Evolutionary conservation across 2,888 invertebrate species (phyloP).

Genomic region (Trilocha varians): DNA sequence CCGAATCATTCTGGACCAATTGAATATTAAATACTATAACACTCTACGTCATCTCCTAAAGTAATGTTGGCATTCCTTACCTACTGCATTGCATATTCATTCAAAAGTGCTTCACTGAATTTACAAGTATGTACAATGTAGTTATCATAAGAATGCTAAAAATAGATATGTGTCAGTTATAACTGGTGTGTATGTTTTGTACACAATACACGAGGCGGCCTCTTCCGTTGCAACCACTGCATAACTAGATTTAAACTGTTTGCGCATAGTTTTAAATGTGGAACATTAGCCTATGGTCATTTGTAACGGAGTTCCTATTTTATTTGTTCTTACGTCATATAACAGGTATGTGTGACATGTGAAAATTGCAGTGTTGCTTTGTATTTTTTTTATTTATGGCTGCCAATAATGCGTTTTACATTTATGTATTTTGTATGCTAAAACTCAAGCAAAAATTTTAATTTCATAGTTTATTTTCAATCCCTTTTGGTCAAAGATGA

Average conservation of each 20-base stretch:
- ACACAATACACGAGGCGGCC: conserved; percentile 51
- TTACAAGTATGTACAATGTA: not conserved
- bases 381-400: too few relatives aligned
- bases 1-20: conserved; percentile 15
- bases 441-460: too few relatives aligned
- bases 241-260: conserved; percentile 2
- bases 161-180: conserved; percentile 20
- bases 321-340: too few relatives aligned
- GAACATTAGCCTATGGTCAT: not conserved
- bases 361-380: too few relatives aligned
- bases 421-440: too few relatives aligned
- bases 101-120: conserved; percentile 4
- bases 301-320: too few relatives aligned
- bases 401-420: too few relatives aligned
- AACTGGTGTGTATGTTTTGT: conserved; percentile 23
- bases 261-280: not conserved
- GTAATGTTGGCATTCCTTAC: not conserved
- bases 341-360: too few relatives aligned
- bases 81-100: not conserved
- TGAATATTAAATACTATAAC: conserved; percentile 11
- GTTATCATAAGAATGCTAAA: conserved; percentile 15
- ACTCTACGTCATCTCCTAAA: not conserved
- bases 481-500: too few relatives aligned
- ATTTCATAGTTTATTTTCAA: too few relatives aligned
- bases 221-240: conserved; percentile 37